Percentiles rank a stretch among this genome's conserved stretches.
Evolutionary conservation across 2,888 invertebrate genomes (phyloP).

Genomic region (Rhyacophila evoluta): DNA sequence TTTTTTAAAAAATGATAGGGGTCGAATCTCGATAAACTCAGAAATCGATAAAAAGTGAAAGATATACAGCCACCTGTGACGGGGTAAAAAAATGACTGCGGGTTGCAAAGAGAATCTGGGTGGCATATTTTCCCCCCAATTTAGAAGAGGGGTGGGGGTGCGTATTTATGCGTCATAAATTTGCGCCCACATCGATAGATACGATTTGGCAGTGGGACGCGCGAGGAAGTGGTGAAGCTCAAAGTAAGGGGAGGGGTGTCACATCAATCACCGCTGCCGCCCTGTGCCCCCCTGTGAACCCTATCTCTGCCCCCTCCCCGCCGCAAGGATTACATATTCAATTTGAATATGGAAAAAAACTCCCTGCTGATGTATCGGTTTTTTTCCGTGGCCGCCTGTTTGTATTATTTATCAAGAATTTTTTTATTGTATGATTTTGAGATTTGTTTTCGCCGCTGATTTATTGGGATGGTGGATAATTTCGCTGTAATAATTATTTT

Average conservation of each 20-base stretch:
- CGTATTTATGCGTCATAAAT: constrained; percentile 26
- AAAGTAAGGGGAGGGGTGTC: constrained; percentile 43
- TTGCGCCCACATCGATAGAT: constrained; percentile 35
- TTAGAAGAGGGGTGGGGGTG: constrained; percentile 30
- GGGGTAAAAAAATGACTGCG: constrained; percentile 9
- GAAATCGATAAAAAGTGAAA: constrained; percentile 21
- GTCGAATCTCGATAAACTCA: constrained; percentile 18
- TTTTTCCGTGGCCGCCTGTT: constrained; percentile 39
- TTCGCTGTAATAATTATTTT: constrained; percentile 24
- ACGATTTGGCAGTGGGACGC: constrained; percentile 35
- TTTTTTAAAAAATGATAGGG: not conserved
- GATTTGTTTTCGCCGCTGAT: constrained; percentile 9
- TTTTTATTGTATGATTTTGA: constrained; percentile 25
- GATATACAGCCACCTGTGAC: constrained; percentile 16
- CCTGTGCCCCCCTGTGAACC: constrained; percentile 31
- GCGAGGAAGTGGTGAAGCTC: constrained; percentile 12
- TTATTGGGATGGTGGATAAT: constrained; percentile 17
- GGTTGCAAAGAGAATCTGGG: not conserved
- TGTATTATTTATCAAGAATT: constrained; percentile 47
- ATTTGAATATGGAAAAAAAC: constrained; percentile 51
- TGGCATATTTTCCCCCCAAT: constrained; percentile 12
- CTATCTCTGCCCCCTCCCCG: constrained; percentile 25
- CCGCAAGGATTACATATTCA: constrained; percentile 50
- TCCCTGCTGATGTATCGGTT: constrained; percentile 47
- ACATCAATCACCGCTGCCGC: constrained; percentile 50